These are phyloP conservation scores for Fratercula arctica DNA, from an alignment of 2,797 vertebrate species.

Conservation along the genomic window DNA sequence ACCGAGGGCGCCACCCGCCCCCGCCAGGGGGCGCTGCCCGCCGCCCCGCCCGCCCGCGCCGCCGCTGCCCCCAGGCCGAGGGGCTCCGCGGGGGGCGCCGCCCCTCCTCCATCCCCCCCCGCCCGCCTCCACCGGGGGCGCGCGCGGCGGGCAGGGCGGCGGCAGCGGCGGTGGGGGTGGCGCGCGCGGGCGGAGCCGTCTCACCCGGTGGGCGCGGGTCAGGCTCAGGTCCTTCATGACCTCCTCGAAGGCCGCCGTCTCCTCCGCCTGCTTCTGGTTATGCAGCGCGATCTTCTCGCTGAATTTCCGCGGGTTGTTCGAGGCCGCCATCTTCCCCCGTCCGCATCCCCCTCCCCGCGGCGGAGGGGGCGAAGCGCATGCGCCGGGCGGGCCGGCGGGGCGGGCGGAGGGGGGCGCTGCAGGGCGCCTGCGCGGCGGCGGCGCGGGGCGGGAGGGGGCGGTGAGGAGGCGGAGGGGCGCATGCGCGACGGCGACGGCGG, in stretches of 20 bases:
- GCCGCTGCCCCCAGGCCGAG: neutral
- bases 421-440: conserved; percentile 7
- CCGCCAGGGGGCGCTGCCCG: neutral
- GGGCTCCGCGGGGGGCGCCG: neutral
- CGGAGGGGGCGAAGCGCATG: conserved; percentile 49
- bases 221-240: conserved; percentile 97
- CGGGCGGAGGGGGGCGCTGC: neutral
- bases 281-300: conserved; percentile 98
- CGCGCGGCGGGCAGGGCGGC: neutral
- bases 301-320: conserved; percentile 98
- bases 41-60: neutral
- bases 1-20: neutral
- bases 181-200: conserved; percentile 1
- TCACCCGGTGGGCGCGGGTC: conserved; percentile 95
- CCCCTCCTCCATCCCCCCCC: neutral
- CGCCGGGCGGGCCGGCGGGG: conserved; percentile 20
- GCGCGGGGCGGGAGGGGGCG: neutral
- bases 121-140: neutral
- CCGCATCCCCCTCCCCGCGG: conserved; percentile 80
- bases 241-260: conserved; percentile 96
- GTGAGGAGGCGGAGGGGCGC: neutral
- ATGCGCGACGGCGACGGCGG: neutral
- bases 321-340: conserved; percentile 97
- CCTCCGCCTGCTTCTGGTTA: conserved; percentile 96
- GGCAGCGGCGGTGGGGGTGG: neutral